These are phyloP conservation scores for Drosophila colorata DNA, from an alignment of 2,888 invertebrate species.

Conservation along the genomic window DNA sequence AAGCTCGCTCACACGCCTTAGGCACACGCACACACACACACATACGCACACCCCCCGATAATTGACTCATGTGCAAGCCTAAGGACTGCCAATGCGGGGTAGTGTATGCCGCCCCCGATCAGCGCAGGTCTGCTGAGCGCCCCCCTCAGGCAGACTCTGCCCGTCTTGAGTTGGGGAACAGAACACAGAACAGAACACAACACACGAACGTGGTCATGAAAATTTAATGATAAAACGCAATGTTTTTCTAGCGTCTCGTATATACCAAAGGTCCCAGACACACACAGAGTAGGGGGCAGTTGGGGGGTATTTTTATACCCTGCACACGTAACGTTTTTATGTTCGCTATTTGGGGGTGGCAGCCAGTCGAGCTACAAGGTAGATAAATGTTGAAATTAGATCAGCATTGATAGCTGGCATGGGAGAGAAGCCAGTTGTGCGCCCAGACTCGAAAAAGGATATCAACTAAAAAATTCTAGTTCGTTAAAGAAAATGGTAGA, in stretches of 20 bases:
- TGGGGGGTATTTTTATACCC: slow-evolving; percentile 53
- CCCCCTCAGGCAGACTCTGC: slow-evolving; percentile 38
- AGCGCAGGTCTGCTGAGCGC: slow-evolving; percentile 4
- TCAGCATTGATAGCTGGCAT: slow-evolving; percentile 64
- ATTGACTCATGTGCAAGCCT: slow-evolving; percentile 70
- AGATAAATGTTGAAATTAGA: slow-evolving; percentile 75
- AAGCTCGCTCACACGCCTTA: slow-evolving; percentile 19
- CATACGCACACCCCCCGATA: slow-evolving; percentile 49
- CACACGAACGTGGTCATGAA: slow-evolving; percentile 81
- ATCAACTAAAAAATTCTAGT: not conserved
- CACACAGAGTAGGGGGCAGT: not conserved
- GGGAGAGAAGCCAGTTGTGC: slow-evolving; percentile 38
- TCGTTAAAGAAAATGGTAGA: too few species aligned
- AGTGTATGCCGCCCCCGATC: slow-evolving; percentile 8
- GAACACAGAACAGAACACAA: slow-evolving; percentile 25
- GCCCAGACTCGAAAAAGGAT: slow-evolving; percentile 1
- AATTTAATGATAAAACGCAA: slow-evolving; percentile 83
- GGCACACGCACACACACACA: slow-evolving; percentile 24
- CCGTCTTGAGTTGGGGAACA: slow-evolving; percentile 32
- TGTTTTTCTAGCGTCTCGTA: slow-evolving; percentile 69
- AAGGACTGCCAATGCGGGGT: slow-evolving; percentile 7
- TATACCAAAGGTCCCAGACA: slow-evolving; percentile 39
- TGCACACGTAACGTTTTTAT: slow-evolving; percentile 65
- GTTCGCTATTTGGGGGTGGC: slow-evolving; percentile 58
- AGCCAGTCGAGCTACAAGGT: slow-evolving; percentile 58